Conservation (phyloP, 2,888 invertebrate species). For the Sphinx pinastri region DNA sequence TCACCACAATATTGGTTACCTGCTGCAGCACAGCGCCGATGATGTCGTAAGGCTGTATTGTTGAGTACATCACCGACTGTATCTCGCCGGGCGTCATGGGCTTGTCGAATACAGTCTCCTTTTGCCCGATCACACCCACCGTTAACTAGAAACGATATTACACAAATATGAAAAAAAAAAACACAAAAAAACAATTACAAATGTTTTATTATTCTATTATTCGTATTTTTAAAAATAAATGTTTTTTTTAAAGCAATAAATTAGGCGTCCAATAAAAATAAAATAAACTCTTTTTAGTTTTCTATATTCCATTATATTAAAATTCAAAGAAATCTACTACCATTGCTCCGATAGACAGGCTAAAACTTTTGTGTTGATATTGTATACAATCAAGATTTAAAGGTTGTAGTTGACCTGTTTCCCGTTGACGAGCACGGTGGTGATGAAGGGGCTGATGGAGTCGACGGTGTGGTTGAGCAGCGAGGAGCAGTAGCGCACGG, state of each 20-base stretch:
- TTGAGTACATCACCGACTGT: constrained; percentile 94
- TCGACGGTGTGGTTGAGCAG: constrained; percentile 97
- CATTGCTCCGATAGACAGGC: too few relatives aligned
- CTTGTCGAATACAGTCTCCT: constrained; percentile 98
- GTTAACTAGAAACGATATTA: constrained; percentile 85
- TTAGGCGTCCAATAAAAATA: too few relatives aligned
- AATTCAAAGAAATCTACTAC: too few relatives aligned
- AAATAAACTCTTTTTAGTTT: too few relatives aligned
- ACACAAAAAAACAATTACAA: too few relatives aligned
- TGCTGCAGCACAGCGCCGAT: constrained; percentile 97
- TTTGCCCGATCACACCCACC: constrained; percentile 96
- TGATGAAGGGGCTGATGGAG: constrained; percentile 99
- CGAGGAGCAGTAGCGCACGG: constrained; percentile 97
- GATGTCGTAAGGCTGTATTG: constrained; percentile 94
- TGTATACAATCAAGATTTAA: too few relatives aligned
- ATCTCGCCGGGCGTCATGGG: constrained; percentile 99
- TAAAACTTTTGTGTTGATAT: too few relatives aligned
- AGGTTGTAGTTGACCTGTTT: constrained; percentile 87
- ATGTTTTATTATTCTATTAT: too few relatives aligned
- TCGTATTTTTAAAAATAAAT: too few relatives aligned
- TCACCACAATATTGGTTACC: constrained; percentile 73
- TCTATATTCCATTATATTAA: too few relatives aligned
- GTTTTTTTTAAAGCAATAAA: too few relatives aligned
- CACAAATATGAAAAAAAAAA: background rate
- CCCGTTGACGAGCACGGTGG: constrained; percentile 98